phyloP scores from a whole-genome alignment of 2,797 vertebrate species.

The Ctenochaetus hawaiiensis region DNA sequence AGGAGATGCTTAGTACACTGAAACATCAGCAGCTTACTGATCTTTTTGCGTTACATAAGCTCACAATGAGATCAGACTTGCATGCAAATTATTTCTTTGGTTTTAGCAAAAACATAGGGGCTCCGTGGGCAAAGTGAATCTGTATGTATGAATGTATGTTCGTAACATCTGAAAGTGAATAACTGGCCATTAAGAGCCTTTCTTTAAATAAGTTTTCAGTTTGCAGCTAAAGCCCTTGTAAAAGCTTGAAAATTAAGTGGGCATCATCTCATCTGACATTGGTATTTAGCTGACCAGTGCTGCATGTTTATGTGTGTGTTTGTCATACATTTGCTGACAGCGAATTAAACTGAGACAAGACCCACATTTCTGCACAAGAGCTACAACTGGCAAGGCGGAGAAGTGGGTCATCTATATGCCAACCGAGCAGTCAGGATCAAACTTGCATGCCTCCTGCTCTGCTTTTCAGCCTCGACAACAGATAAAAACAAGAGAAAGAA shows the following conservation, averaged over 20 bases:
- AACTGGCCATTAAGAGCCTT: slow-evolving; percentile 2
- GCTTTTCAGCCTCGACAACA: slow-evolving; percentile 55
- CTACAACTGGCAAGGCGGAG: slow-evolving; percentile 57
- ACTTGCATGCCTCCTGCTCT: slow-evolving; percentile 57
- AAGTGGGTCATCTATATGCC: slow-evolving; percentile 81
- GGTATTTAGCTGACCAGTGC: slow-evolving; percentile 48
- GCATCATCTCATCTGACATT: slow-evolving; percentile 18
- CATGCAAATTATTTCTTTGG: slow-evolving; percentile 45
- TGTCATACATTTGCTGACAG: slow-evolving; percentile 36
- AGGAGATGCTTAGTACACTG: slow-evolving; percentile 2
- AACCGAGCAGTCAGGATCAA: slow-evolving; percentile 62
- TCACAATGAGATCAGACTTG: slow-evolving; percentile 11
- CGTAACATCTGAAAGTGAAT: slow-evolving; percentile 7
- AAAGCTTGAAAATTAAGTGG: slow-evolving; percentile 41
- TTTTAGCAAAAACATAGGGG: slow-evolving; percentile 16
- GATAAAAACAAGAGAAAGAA: slow-evolving; percentile 24
- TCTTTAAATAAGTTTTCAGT: slow-evolving; percentile 15
- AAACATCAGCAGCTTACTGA: slow-evolving; percentile 25
- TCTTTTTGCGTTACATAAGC: slow-evolving; percentile 40
- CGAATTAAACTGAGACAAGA: slow-evolving; percentile 43
- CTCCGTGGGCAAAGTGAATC: not conserved
- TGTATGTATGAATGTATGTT: not conserved
- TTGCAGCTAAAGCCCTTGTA: slow-evolving; percentile 8
- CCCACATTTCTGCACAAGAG: slow-evolving; percentile 54
- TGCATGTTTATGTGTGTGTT: slow-evolving; percentile 31